Evolutionary conservation across 2,113 vertebrate species (phyloP).

Genomic region (Talpa occidentalis): DNA sequence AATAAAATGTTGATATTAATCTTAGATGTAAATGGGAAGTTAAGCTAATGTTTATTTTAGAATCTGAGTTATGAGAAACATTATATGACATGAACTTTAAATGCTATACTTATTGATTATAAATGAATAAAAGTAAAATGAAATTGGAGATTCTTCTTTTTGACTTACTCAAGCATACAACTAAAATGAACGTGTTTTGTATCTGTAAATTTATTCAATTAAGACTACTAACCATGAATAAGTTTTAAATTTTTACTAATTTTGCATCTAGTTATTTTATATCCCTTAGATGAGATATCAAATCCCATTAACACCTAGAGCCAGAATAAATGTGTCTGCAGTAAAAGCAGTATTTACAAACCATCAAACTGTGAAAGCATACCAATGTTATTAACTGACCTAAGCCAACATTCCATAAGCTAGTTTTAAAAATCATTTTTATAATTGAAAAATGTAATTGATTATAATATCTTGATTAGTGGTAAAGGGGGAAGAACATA

Average conservation of each 20-base stretch:
- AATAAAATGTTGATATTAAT: constrained; percentile 45
- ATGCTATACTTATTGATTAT: constrained; percentile 33
- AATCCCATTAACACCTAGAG: constrained; percentile 43
- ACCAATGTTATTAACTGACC: neutral
- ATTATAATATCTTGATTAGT: constrained; percentile 33
- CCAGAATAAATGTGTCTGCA: constrained; percentile 51
- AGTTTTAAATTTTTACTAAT: constrained; percentile 42
- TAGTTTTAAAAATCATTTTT: constrained; percentile 23
- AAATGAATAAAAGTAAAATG: constrained; percentile 41
- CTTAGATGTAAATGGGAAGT: constrained; percentile 43
- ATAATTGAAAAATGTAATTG: neutral
- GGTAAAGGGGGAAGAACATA: constrained; percentile 12
- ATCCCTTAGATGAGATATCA: constrained; percentile 17
- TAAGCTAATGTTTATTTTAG: constrained; percentile 59
- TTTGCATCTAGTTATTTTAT: constrained; percentile 45
- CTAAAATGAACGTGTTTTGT: constrained; percentile 36
- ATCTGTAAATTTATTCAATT: constrained; percentile 27
- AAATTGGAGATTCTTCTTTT: constrained; percentile 21
- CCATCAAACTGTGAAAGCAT: constrained; percentile 21
- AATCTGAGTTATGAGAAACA: constrained; percentile 17
- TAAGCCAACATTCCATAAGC: constrained; percentile 14
- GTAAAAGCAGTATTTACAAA: constrained; percentile 43
- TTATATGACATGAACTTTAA: constrained; percentile 30
- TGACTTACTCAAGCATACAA: neutral
- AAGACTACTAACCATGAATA: constrained; percentile 30